Evolutionary conservation across 2,113 vertebrate genomes (phyloP).

Genomic region (Cottus gobio): DNA sequence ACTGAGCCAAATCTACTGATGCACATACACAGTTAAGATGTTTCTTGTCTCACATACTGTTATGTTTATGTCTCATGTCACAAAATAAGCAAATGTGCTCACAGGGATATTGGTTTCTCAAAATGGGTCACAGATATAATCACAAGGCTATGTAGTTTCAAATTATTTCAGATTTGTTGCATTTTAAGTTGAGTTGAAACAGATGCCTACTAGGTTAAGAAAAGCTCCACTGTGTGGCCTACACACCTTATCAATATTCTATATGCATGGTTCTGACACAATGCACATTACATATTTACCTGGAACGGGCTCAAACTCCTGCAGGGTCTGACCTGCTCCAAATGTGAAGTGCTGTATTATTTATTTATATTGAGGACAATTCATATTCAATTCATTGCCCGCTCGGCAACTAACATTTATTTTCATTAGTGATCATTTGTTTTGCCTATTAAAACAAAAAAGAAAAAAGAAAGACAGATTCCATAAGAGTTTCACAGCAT

Average conservation of each 20-base stretch:
- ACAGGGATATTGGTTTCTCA: background rate
- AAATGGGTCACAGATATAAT: background rate
- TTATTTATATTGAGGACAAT: background rate
- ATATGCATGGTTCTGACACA: background rate
- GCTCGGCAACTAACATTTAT: background rate
- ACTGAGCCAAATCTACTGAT: background rate
- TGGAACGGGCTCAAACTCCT: background rate
- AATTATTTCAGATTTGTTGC: background rate
- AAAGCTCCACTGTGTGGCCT: background rate
- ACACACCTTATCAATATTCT: background rate
- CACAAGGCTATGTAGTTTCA: background rate
- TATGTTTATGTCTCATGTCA: background rate
- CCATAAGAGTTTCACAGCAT: background rate
- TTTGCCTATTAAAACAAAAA: background rate
- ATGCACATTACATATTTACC: background rate
- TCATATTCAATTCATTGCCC: background rate
- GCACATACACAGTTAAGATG: background rate
- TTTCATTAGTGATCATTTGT: background rate
- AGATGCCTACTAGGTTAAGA: background rate
- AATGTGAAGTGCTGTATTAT: background rate
- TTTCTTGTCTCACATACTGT: background rate
- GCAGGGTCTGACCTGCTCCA: background rate
- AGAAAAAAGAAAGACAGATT: background rate
- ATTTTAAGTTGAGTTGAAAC: background rate
- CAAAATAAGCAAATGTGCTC: background rate